These are phyloP conservation scores for Hirundo rustica DNA, from an alignment of 2,797 vertebrate genomes.

Conservation along the genomic window DNA sequence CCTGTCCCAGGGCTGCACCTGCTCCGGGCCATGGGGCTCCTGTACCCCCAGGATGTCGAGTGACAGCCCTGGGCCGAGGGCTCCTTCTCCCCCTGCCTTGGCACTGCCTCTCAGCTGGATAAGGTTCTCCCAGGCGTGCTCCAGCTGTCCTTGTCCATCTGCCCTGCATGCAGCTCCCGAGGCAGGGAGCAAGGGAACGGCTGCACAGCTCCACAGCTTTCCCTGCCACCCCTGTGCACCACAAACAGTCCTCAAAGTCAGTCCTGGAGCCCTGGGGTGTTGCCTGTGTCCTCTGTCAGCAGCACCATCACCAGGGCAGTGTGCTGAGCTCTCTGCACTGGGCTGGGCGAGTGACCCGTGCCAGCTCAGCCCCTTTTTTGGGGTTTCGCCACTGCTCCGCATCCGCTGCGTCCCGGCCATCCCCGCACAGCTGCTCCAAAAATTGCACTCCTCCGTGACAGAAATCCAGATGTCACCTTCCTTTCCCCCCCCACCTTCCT, in stretches of 20 bases:
- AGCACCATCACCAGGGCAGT: rapidly evolving
- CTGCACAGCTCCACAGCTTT: neutral
- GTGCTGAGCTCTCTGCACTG: rapidly evolving
- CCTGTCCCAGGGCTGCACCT: slow-evolving; percentile 3
- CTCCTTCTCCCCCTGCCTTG: neutral
- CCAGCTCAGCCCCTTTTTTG: neutral
- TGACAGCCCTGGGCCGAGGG: neutral
- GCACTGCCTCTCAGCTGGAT: neutral
- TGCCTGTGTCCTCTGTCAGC: neutral
- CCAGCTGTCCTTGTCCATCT: slow-evolving; percentile 38
- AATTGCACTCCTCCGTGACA: rapidly evolving
- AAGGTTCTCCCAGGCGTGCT: neutral
- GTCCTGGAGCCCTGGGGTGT: neutral
- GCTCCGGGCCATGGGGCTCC: rapidly evolving
- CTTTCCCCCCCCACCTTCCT: slow-evolving; percentile 13
- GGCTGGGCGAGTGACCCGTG: neutral
- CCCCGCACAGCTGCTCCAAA: neutral
- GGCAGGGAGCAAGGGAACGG: neutral
- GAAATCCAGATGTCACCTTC: slow-evolving; percentile 47
- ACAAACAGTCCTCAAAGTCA: neutral
- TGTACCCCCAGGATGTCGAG: rapidly evolving
- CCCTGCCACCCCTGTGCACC: neutral
- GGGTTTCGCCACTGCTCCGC: neutral
- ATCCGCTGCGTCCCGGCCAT: rapidly evolving
- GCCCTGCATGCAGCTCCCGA: rapidly evolving